Percentiles rank a stretch among this genome's conserved stretches.
phyloP scores from a whole-genome alignment of 2,113 vertebrate genomes.

The Monopterus albus region DNA sequence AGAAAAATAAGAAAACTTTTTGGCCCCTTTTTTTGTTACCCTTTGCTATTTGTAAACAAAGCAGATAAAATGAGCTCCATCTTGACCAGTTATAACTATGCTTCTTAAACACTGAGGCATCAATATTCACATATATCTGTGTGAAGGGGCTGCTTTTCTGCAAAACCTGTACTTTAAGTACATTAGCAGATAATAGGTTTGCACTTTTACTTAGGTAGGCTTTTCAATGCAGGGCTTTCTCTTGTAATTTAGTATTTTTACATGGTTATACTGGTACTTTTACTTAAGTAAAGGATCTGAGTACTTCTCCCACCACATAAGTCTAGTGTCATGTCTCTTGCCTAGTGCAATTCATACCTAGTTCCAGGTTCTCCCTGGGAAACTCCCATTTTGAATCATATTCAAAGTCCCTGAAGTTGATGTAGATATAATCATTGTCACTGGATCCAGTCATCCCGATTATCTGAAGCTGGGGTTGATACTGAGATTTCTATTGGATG shows the following conservation, averaged over 20 bases:
- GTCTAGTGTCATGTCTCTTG: not conserved
- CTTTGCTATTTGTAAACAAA: no score
- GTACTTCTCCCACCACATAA: not conserved
- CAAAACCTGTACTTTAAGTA: not conserved
- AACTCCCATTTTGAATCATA: constrained; percentile 95
- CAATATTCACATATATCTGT: no score
- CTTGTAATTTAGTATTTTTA: not conserved
- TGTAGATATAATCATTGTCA: constrained; percentile 94
- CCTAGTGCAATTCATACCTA: constrained; percentile 83
- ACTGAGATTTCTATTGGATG: constrained; percentile 86
- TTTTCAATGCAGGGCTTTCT: not conserved
- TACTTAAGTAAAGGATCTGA: no score
- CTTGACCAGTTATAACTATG: no score
- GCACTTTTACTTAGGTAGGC: not conserved
- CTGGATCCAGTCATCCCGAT: constrained; percentile 89
- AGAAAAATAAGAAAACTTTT: no score
- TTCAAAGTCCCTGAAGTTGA: constrained; percentile 90
- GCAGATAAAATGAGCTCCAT: no score
- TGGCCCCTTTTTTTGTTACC: no score
- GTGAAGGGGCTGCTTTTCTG: no score
- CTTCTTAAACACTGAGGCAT: no score
- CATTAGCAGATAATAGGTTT: not conserved
- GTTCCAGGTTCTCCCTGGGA: constrained; percentile 93
- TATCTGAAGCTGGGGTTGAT: constrained; percentile 91
- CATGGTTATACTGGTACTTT: no score